These are phyloP conservation scores for Argyrosomus japonicus DNA, from an alignment of 2,113 vertebrate species.

Conservation along the genomic window DNA sequence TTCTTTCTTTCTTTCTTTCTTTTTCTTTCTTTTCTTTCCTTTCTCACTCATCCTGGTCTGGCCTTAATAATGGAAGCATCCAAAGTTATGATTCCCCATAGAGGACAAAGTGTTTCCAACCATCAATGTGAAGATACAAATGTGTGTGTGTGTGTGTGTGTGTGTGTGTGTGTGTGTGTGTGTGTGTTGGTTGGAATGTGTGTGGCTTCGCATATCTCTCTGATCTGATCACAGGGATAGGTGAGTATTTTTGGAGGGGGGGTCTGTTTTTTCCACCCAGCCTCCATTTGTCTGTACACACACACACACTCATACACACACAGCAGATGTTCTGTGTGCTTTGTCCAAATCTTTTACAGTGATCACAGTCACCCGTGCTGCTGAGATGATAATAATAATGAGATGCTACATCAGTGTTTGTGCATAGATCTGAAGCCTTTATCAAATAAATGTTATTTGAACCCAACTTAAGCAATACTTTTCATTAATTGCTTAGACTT, in stretches of 20 bases:
- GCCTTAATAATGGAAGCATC: slow-evolving; percentile 48
- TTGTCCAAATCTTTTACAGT: not conserved
- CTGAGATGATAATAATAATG: not conserved
- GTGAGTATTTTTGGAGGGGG: slow-evolving; percentile 44
- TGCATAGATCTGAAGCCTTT: not conserved
- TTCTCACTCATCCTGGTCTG: slow-evolving; percentile 16
- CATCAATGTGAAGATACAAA: slow-evolving; percentile 37
- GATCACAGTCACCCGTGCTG: not conserved
- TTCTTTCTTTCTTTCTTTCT: not conserved
- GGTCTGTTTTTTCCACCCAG: slow-evolving; percentile 34
- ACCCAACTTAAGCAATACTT: too few species aligned
- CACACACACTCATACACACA: not conserved
- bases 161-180: slow-evolving; percentile 33
- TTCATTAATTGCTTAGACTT: too few species aligned
- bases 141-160: slow-evolving; percentile 28
- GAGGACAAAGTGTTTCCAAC: slow-evolving; percentile 43
- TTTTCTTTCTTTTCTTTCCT: not conserved
- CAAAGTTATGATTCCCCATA: slow-evolving; percentile 39
- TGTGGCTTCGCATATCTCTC: slow-evolving; percentile 53
- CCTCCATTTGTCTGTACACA: slow-evolving; percentile 52
- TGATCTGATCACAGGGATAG: slow-evolving; percentile 47
- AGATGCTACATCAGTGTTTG: not conserved
- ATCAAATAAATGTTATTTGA: not conserved
- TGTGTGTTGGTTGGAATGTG: slow-evolving; percentile 40
- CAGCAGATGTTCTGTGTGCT: not conserved